Conservation (phyloP, 2,888 invertebrate species). For the Agapetus fuscipes region DNA sequence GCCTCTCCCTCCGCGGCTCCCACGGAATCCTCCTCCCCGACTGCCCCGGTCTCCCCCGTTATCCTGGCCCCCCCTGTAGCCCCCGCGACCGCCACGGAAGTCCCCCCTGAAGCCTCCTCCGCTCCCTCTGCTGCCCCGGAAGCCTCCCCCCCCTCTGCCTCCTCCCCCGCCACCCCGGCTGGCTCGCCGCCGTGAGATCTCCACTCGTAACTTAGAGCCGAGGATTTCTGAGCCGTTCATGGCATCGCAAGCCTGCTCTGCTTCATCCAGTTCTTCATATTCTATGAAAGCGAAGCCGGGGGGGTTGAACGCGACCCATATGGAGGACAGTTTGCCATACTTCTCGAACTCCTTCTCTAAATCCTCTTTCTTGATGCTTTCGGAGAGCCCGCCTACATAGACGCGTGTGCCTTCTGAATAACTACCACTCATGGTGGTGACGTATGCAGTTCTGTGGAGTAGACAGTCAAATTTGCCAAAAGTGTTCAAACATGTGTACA, state of each 20-base stretch:
- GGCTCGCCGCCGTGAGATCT: conserved; percentile 73
- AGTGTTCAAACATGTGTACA: too few species aligned
- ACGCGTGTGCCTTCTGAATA: conserved; percentile 56
- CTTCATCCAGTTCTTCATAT: conserved; percentile 81
- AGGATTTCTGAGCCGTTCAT: conserved; percentile 82
- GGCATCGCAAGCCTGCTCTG: conserved; percentile 80
- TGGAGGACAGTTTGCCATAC: conserved; percentile 84
- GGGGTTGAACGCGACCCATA: conserved; percentile 91
- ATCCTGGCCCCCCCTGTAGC: conserved; percentile 31
- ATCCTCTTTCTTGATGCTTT: conserved; percentile 86
- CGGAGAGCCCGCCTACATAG: conserved; percentile 82
- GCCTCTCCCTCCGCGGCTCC: conserved; percentile 35
- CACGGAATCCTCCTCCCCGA: conserved; percentile 22
- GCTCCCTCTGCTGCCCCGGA: conserved; percentile 39
- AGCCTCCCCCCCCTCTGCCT: conserved; percentile 39
- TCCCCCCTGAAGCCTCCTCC: conserved; percentile 38
- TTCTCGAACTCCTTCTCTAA: conserved; percentile 84
- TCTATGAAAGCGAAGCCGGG: conserved; percentile 93
- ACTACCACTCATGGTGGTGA: conserved; percentile 14
- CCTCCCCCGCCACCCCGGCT: conserved; percentile 51
- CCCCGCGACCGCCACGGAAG: conserved; percentile 40
- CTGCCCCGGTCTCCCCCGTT: conserved; percentile 24
- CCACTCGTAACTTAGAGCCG: conserved; percentile 80
- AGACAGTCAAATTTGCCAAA: conserved; percentile 5
- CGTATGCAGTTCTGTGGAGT: conserved; percentile 16